Base-by-base conservation (phyloP, 2,888 invertebrate species). In the Cotesia congregata region DNA sequence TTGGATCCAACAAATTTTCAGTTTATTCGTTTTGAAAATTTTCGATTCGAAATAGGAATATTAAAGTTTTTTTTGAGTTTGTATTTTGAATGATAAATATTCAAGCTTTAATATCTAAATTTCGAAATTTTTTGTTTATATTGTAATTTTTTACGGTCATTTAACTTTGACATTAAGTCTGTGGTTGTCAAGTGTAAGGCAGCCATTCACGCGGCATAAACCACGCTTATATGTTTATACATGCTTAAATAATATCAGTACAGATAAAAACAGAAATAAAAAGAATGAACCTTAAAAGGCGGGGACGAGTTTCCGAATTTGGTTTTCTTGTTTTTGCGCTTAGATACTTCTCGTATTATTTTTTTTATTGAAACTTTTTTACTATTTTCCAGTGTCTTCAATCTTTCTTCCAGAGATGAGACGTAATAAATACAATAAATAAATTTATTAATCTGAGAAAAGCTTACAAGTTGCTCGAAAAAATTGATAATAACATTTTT, bases 221-320 rank as follows among this genome's bases (percentile, higher is more conserved):
- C 77, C 80, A 77, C 78, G 39, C n/a, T 9, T 30, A 77, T 73
- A 74, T 77, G 60, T 30, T 30, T 65, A 65, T 30, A 65, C 12
- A 30, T 20, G 17, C 15, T 7, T 62, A 62, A 17, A 20, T 15
- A 62, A 68, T 67, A 78, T 38, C 12, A 39, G 59, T 68, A 65
- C 74, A 69, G 60, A 69, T 64, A 61, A 72, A 69, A 70, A 74
- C 67, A 64, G 59, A 69, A 60, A 59, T 17, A 70, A 79, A 86
- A 83, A 86, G 87, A 86, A 87, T 83, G 86, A 86, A 79, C 79
- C 77, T 74, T 79, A 79, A 77, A 79, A 80, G 78, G 76, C 80
- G 80, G 72, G 30, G 82, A 78, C 86, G 82, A 83, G 84, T 86
- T 88, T 87, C 88, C 88, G 87, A 88, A 88, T 85, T 87, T 86